These are phyloP conservation scores for Trachelus iudaicus DNA, from an alignment of 2,888 invertebrate genomes.

Conservation along the genomic window DNA sequence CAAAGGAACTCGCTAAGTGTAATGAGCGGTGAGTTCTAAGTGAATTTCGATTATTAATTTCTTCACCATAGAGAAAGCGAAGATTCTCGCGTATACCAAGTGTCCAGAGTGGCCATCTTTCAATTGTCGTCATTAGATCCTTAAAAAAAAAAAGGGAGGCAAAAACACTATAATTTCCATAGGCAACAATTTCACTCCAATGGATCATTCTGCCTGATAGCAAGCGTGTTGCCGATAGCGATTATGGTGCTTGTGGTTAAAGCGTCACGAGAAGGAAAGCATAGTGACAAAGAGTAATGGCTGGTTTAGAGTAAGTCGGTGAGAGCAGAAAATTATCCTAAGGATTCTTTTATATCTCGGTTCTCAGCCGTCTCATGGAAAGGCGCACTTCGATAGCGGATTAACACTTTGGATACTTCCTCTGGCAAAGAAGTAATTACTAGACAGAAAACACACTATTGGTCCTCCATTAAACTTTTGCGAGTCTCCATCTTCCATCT, in stretches of 20 bases:
- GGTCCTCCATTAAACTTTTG: background rate
- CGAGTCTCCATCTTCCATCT: conserved; percentile 9
- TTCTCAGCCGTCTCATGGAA: background rate
- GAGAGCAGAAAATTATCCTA: background rate
- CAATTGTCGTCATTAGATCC: background rate
- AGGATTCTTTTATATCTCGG: background rate
- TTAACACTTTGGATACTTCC: background rate
- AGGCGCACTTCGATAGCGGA: background rate
- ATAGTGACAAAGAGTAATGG: conserved; percentile 34
- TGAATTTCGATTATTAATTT: background rate
- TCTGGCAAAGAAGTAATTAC: background rate
- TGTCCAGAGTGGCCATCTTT: background rate
- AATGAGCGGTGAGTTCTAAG: background rate
- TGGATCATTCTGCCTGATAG: background rate
- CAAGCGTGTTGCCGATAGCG: background rate
- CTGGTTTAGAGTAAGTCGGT: conserved; percentile 23
- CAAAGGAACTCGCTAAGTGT: background rate
- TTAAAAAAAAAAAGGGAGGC: background rate
- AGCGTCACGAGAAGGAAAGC: conserved; percentile 10
- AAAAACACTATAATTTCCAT: background rate
- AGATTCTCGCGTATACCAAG: background rate
- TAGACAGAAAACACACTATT: background rate
- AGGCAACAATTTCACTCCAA: background rate
- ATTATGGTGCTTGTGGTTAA: background rate
- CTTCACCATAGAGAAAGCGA: background rate